These are phyloP conservation scores for Gnathonemus longibarbis DNA, from an alignment of 2,113 vertebrate genomes.

Conservation along the genomic window DNA sequence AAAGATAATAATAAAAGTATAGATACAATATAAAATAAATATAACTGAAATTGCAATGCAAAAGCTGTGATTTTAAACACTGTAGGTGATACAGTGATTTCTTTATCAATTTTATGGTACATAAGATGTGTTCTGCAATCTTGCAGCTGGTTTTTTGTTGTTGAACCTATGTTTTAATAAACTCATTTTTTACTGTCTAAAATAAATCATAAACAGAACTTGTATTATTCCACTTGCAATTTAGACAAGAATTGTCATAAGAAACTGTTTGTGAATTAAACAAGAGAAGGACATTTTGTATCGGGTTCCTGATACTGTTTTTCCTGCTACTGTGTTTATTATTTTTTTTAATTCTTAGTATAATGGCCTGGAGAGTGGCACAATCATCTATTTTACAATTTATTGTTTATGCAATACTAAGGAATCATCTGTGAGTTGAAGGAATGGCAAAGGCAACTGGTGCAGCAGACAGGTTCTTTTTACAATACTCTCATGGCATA, in stretches of 20 bases:
- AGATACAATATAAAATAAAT: constrained; percentile 35
- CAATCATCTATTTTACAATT: background rate
- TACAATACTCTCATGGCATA: background rate
- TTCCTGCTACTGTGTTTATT: background rate
- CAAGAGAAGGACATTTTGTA: background rate
- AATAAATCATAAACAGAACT: constrained; percentile 38
- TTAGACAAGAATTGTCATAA: background rate
- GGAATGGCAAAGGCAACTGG: background rate
- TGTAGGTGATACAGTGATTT: constrained; percentile 57
- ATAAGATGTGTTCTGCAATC: constrained; percentile 58
- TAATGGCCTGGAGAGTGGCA: background rate
- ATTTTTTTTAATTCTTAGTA: background rate
- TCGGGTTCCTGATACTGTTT: background rate
- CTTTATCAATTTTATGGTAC: constrained; percentile 63
- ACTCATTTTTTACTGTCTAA: constrained; percentile 55
- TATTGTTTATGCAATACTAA: background rate
- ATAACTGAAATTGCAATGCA: constrained; percentile 48
- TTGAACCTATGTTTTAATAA: constrained; percentile 64
- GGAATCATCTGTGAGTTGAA: background rate
- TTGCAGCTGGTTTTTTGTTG: constrained; percentile 54
- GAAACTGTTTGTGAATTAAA: background rate
- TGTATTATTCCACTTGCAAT: constrained; percentile 30
- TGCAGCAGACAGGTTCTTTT: background rate
- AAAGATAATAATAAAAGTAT: constrained; percentile 39
- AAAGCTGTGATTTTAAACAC: constrained; percentile 56